Evolutionary conservation across 2,113 vertebrate species (phyloP).

Genomic region (Brachionichthys hirsutus): DNA sequence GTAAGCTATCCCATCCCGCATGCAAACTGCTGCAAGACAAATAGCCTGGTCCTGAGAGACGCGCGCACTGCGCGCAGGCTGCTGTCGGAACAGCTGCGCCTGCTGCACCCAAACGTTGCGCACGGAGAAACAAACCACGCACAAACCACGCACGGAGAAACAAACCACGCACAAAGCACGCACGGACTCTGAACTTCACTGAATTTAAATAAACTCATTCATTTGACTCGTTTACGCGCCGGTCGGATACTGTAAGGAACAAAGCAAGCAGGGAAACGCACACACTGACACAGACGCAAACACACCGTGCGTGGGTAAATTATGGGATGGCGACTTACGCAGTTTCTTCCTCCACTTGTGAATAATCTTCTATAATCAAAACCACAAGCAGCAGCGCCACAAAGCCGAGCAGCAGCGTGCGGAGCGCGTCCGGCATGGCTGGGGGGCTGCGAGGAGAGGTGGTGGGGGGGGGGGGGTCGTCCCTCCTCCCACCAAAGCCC

Average conservation of each 20-base stretch:
- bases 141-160: no score
- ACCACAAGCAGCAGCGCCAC: conserved; percentile 84
- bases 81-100: conserved; percentile 58
- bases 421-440: conserved; percentile 85
- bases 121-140: conserved; percentile 32
- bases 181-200: conserved; percentile 28
- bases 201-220: conserved; percentile 10
- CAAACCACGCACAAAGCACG: background rate
- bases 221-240: background rate
- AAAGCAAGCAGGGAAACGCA: background rate
- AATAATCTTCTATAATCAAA: conserved; percentile 86
- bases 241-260: background rate
- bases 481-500: conserved; percentile 25
- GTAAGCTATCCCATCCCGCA: conserved; percentile 43
- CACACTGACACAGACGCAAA: background rate
- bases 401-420: conserved; percentile 85
- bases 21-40: conserved; percentile 68
- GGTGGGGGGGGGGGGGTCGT: background rate
- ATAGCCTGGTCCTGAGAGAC: conserved; percentile 63
- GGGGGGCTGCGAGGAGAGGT: background rate
- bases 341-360: conserved; percentile 88
- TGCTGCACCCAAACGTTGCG: conserved; percentile 54
- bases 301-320: background rate
- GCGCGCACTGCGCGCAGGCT: conserved; percentile 29
- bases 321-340: conserved; percentile 75